Base-by-base conservation (phyloP, 2,113 vertebrate genomes). In the Enhydra lutris region DNA sequence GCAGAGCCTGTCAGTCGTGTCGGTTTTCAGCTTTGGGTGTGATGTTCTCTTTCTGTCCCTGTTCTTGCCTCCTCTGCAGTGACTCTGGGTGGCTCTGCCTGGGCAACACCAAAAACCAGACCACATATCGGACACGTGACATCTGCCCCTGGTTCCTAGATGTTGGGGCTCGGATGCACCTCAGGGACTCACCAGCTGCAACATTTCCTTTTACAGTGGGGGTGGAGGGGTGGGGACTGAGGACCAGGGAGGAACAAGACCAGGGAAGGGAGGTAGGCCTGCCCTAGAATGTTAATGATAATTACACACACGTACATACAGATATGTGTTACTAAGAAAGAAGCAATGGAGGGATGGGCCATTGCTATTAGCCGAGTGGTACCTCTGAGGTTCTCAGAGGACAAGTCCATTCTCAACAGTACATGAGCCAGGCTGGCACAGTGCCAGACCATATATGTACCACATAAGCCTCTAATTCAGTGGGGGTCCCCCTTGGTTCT, bases 1-100 rank as follows among this genome's bases (percentile, higher is more conserved):
- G 50, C 61, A 29, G 10, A 61, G 42, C 36, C 63, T 17, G 0
- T 2, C 15, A 1, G 18, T 31, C 3, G 0, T 2, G 13, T 4
- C 24, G 4, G 15, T 13, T 0, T 36, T 24, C 17, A 5, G 12
- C 17, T 0, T 36, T 18, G 42, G n/a, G 9, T 13, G 4, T 31
- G 26, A 42, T 3, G 7, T 31, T 24, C 9, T 8, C 42, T 34
- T 29, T 55, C 34, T 23, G 61, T 61, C 42, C 34, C 67, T 29
- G 0, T 23, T n/a, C 36, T 8, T 76, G 47, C 18, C 31, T 29
- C 69, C 61, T 73, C 81, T 17, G 17, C 34, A 29, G 34, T 20
- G 23, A 83, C 45, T 26, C 55, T 45, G 14, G n/a, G 15, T 4
- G 14, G 7, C 39, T 83, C 36, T 39, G 4, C 8, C 4, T 23